phyloP scores from a whole-genome alignment of 2,888 invertebrate genomes.

The Epinotia nisella region DNA sequence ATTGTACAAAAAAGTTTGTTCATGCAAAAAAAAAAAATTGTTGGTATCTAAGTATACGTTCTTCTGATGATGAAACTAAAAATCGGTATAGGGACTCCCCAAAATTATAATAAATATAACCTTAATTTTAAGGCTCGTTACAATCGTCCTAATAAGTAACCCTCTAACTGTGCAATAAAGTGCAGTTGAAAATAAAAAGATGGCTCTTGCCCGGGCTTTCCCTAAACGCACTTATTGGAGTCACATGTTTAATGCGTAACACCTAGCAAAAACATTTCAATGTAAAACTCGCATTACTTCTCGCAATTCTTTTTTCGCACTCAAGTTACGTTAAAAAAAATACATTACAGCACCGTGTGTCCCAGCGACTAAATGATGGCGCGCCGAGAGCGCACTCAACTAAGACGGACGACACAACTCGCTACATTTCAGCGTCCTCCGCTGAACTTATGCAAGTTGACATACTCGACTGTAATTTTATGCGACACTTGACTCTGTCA shows the following conservation, averaged over 20 bases:
- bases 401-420: constrained; percentile 52
- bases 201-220: too few relatives aligned
- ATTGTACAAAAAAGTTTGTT: too few relatives aligned
- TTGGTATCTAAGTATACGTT: too few relatives aligned
- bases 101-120: too few relatives aligned
- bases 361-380: constrained; percentile 51
- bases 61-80: too few relatives aligned
- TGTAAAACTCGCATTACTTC: constrained; percentile 6
- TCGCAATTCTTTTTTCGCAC: constrained; percentile 22
- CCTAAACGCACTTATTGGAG: too few relatives aligned
- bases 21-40: too few relatives aligned
- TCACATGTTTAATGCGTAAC: not conserved
- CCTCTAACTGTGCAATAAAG: too few relatives aligned
- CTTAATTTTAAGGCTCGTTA: too few relatives aligned
- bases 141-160: too few relatives aligned
- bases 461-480: constrained; percentile 54
- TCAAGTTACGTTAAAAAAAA: constrained; percentile 17
- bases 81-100: too few relatives aligned
- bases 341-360: constrained; percentile 47
- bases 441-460: constrained; percentile 59
- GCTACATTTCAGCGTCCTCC: constrained; percentile 45
- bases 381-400: constrained; percentile 50
- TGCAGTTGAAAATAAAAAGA: too few relatives aligned
- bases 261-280: not conserved
- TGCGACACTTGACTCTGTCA: constrained; percentile 50